A percentile compares a stretch with the other conserved stretches of the same genome.
Evolutionary conservation across 2,113 vertebrate species (phyloP).

Genomic region (Vombatus ursinus): DNA sequence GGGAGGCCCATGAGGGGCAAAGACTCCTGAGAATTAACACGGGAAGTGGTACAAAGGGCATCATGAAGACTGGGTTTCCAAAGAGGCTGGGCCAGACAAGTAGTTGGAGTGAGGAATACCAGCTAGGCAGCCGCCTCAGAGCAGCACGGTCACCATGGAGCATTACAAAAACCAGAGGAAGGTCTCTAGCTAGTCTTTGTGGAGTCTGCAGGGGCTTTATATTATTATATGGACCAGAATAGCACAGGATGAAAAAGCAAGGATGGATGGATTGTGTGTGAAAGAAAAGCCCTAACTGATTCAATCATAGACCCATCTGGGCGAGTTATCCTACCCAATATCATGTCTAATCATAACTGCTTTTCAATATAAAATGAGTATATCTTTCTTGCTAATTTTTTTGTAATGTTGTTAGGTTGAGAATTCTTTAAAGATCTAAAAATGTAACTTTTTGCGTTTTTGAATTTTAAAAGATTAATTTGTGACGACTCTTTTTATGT

Average conservation of each 20-base stretch:
- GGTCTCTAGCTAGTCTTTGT: not conserved
- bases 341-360: not conserved
- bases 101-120: not conserved
- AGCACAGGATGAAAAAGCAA: not conserved
- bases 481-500: not conserved
- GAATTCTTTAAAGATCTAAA: not conserved
- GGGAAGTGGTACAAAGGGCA: not conserved
- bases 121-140: not conserved
- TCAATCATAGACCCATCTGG: not conserved
- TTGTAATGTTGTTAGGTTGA: not conserved
- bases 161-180: not conserved
- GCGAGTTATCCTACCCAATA: not conserved
- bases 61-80: not conserved
- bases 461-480: not conserved
- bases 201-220: not conserved
- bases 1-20: not conserved
- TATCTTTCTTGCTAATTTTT: not conserved
- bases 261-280: not conserved
- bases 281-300: not conserved
- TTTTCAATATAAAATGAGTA: not conserved
- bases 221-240: not conserved
- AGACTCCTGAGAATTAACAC: not conserved
- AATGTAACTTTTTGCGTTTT: not conserved
- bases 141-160: not conserved
- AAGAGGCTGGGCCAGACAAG: not conserved